Evolutionary conservation across 2,113 vertebrate species (phyloP).

Genomic region (Bubo blakistoni): DNA sequence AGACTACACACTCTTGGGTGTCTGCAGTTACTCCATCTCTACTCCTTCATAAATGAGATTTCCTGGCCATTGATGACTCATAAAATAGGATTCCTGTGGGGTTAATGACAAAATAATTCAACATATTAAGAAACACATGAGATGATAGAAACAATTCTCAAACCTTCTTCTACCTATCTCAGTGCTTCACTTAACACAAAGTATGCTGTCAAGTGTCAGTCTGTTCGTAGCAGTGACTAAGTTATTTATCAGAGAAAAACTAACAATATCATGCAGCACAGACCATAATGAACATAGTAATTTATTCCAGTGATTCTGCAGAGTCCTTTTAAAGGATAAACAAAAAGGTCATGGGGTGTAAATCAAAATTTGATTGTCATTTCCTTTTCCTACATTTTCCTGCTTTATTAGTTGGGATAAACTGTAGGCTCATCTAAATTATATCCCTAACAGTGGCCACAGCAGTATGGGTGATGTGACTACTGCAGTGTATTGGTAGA

Average conservation of each 20-base stretch:
- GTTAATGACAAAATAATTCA: neutral
- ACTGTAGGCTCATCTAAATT: neutral
- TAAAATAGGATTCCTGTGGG: neutral
- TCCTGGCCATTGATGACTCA: neutral
- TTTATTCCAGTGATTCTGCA: neutral
- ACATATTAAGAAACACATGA: neutral
- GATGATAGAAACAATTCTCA: neutral
- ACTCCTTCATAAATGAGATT: neutral
- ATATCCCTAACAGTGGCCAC: neutral
- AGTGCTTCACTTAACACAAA: neutral
- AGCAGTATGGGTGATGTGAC: neutral
- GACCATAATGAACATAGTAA: neutral
- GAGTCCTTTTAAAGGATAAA: neutral
- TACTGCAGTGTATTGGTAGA: neutral
- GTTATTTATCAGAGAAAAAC: neutral
- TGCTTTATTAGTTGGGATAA: neutral
- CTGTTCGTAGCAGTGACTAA: neutral
- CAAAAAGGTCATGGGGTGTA: neutral
- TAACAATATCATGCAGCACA: neutral
- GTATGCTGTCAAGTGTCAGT: neutral
- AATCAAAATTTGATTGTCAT: neutral
- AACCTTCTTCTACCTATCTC: neutral
- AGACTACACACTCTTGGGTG: neutral
- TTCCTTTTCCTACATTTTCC: neutral
- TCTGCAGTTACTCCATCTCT: neutral